Percentiles rank a stretch among this genome's conserved stretches.
phyloP scores from a whole-genome alignment of 2,797 vertebrate genomes.

The Zonotrichia albicollis region DNA sequence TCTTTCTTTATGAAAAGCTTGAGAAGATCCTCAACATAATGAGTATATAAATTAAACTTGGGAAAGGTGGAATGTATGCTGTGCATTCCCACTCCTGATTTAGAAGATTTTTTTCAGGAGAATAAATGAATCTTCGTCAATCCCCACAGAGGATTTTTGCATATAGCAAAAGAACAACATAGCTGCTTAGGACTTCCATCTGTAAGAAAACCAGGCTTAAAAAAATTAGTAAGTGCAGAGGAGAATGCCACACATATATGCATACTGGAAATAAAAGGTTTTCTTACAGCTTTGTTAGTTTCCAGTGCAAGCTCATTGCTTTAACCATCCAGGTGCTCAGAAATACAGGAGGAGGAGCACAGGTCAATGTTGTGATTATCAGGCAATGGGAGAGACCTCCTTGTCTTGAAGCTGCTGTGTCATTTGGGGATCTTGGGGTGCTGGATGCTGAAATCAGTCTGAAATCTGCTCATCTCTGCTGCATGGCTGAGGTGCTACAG shows the following conservation, averaged over 20 bases:
- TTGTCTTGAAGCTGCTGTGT: background rate
- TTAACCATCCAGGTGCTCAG: background rate
- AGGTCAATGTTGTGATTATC: background rate
- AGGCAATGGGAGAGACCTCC: background rate
- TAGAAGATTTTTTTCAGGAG: background rate
- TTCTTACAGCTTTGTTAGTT: background rate
- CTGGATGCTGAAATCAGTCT: background rate
- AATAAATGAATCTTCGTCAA: background rate
- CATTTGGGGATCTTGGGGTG: background rate
- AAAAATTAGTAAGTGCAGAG: background rate
- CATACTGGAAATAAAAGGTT: background rate
- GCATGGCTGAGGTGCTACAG: background rate
- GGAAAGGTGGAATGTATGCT: background rate
- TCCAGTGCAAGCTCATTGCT: background rate
- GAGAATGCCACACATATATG: background rate
- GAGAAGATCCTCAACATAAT: background rate
- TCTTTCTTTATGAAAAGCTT: background rate
- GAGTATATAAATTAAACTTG: background rate
- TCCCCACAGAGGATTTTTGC: background rate
- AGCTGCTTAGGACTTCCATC: background rate
- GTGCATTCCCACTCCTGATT: background rate
- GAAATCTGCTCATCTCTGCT: background rate
- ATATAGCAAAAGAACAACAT: background rate
- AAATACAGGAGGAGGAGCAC: background rate
- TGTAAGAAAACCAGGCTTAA: background rate